Evolutionary conservation across 1,140 invertebrate species (phyloP).

Genomic region (Pseudomyrmex sp.): DNA sequence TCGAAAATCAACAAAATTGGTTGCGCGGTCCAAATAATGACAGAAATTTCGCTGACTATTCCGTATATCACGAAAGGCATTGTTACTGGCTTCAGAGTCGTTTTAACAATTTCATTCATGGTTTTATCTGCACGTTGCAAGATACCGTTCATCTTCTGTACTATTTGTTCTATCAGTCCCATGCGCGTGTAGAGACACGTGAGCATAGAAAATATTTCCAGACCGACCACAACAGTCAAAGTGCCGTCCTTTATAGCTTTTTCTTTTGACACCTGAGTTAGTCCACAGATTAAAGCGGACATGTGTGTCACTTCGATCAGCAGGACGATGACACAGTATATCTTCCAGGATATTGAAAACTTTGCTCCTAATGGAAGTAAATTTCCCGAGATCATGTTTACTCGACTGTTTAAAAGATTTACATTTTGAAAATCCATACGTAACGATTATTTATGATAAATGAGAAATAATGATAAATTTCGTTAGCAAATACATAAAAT

Average conservation of each 20-base stretch:
- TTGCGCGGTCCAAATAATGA: conserved; percentile 32
- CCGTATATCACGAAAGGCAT: conserved; percentile 50
- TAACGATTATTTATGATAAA: too few relatives aligned
- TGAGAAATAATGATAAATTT: background rate
- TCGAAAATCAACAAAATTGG: conserved; percentile 4
- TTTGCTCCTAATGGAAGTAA: conserved; percentile 41
- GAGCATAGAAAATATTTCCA: conserved; percentile 36
- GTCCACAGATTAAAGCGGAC: background rate
- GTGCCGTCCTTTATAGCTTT: conserved; percentile 55
- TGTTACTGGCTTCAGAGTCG: conserved; percentile 16
- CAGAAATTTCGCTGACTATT: background rate
- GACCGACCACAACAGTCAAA: conserved; percentile 9
- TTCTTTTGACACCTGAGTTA: conserved; percentile 24
- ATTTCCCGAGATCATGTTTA: conserved; percentile 63
- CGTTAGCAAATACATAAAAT: too few relatives aligned
- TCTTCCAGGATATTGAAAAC: background rate
- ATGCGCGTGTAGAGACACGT: conserved; percentile 41
- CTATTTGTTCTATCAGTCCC: conserved; percentile 27
- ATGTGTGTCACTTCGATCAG: conserved; percentile 23
- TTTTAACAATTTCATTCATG: background rate
- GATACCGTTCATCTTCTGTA: conserved; percentile 34
- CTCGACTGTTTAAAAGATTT: conserved; percentile 63
- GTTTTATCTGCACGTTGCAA: background rate
- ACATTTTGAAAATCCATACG: conserved; percentile 65
- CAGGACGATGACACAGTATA: conserved; percentile 22